Base-by-base conservation (phyloP, 2,797 vertebrate species). In the Coilia nasus region DNA sequence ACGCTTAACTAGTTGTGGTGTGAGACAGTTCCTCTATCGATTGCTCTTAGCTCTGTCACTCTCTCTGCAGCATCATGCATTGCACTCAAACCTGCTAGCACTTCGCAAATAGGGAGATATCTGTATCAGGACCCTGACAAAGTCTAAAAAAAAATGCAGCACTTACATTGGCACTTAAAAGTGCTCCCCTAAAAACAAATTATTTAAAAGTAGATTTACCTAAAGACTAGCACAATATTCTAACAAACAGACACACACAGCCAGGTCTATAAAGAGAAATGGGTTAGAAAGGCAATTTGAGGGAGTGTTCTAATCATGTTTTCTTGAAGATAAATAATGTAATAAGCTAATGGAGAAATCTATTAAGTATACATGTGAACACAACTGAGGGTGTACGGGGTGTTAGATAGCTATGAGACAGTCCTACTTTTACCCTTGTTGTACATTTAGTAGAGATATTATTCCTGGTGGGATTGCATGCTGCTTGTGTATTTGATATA, bases 381-480 rank as follows among this genome's bases (percentile, higher is more conserved):
- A 86, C 87, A 78, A 21, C 28, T 71, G 35, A 21, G 31, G 71
- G 35, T 78, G 71, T 41, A 78, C 31, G 71, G 64, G 85, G 59
- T 83, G 62, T 83, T 85, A 28, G 35, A 84, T 86, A 81, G 82
- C 25, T 82, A 81, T 88, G 87, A 89, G 91, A 90, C 93, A 90
- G 89, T 94, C 92, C 87, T 90, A 90, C 87, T 90, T 93, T 94
- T 93, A 90, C 91, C 92, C 93, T 90, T 50, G 90, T 88, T 92
- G 94, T 96, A 91, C 90, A 91, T 94, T 93, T 91, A 90, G 94
- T 94, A 91, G 90, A 88, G 89, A 88, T 93, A 90, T 91, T 91
- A 87, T 89, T 93, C 88, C 89, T 90, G 92, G 92, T 91, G 92
- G 92, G 92, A 92, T 88, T 95, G 95, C 95, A 95, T 96, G 94